These are phyloP conservation scores for Harpegnathos saltator DNA, from an alignment of 1,140 invertebrate species.

Conservation along the genomic window DNA sequence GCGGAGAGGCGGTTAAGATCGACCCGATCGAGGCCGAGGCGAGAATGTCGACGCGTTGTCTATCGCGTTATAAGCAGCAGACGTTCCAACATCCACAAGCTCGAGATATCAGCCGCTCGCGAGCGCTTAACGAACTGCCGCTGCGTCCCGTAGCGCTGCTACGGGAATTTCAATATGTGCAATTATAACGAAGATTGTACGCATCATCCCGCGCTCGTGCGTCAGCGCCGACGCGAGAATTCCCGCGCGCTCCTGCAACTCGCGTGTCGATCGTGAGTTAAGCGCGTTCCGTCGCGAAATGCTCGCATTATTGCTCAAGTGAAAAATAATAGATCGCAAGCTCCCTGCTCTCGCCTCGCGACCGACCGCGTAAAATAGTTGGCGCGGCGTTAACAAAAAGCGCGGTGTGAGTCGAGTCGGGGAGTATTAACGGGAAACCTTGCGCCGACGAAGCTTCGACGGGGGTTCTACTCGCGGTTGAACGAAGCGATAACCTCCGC, in stretches of 20 bases:
- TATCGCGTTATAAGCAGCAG: neutral
- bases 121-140: constrained; percentile 16
- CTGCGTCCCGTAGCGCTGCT: neutral
- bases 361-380: neutral
- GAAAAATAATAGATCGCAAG: constrained; percentile 55
- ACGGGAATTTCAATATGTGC: constrained; percentile 61
- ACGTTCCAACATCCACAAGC: constrained; percentile 15
- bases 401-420: too few relatives aligned
- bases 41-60: neutral
- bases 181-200: constrained; percentile 42
- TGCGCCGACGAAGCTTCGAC: too few relatives aligned
- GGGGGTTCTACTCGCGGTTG: too few relatives aligned
- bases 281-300: constrained; percentile 3
- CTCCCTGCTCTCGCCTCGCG: neutral
- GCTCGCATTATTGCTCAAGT: constrained; percentile 46
- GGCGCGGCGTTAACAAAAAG: neutral
- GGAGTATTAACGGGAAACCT: too few relatives aligned
- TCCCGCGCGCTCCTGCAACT: neutral
- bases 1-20: too few relatives aligned
- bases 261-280: constrained; percentile 37
- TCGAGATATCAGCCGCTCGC: constrained; percentile 4
- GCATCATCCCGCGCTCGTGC: neutral
- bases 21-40: too few relatives aligned
- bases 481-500: too few relatives aligned
- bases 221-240: constrained; percentile 43